phyloP scores from a whole-genome alignment of 2,113 vertebrate genomes.

The Poeciliopsis turrubarensis region DNA sequence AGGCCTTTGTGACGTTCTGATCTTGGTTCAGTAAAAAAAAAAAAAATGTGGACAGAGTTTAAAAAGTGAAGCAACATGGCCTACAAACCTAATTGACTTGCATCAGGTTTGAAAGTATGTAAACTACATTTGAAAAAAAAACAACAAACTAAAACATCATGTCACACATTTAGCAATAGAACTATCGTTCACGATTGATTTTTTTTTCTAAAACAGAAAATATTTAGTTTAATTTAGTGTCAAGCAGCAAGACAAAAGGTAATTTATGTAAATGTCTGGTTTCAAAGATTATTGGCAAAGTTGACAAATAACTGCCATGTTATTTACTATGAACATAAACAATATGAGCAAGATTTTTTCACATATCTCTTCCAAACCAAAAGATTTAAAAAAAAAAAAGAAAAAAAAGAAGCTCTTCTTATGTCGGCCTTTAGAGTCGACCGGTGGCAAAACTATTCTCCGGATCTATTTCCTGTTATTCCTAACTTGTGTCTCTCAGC shows the following conservation, averaged over 20 bases:
- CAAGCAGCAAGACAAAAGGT: background rate
- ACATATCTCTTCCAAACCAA: background rate
- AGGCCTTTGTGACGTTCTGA: too few species aligned
- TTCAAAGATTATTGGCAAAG: background rate
- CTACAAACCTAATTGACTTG: too few species aligned
- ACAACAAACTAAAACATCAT: background rate
- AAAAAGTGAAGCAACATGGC: too few species aligned
- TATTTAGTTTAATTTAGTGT: background rate
- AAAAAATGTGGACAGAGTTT: too few species aligned
- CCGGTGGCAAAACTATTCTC: conserved; percentile 20
- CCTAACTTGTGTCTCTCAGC: conserved; percentile 50
- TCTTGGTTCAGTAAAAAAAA: too few species aligned
- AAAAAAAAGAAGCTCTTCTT: background rate
- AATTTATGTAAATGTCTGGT: background rate
- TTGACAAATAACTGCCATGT: background rate
- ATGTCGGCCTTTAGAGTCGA: conserved; percentile 20
- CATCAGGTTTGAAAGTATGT: too few species aligned
- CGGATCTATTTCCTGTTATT: conserved; percentile 44
- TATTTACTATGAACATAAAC: background rate
- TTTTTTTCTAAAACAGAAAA: background rate
- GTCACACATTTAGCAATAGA: too few species aligned
- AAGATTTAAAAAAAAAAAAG: background rate
- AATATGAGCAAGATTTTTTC: background rate
- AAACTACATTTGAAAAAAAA: too few species aligned
- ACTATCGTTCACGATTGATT: background rate